phyloP scores from a whole-genome alignment of 2,113 vertebrate genomes.

The Coregonus clupeaformis region DNA sequence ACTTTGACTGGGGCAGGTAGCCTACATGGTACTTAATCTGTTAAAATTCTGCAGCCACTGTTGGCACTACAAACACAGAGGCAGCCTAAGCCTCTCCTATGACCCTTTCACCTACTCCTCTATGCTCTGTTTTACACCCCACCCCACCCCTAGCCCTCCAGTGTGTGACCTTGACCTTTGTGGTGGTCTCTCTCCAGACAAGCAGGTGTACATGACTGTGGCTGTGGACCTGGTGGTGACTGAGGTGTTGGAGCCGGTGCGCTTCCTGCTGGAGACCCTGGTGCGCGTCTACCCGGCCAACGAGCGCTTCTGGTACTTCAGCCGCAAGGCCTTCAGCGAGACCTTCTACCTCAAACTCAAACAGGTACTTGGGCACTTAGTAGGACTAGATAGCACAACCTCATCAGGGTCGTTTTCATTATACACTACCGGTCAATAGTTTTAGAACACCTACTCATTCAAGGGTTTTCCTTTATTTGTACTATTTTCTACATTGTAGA shows the following conservation, averaged over 20 bases:
- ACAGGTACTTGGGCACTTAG: constrained; percentile 76
- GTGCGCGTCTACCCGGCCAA: constrained; percentile 92
- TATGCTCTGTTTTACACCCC: neutral
- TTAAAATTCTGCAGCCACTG: neutral
- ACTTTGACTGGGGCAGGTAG: neutral
- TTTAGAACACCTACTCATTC: too few species aligned
- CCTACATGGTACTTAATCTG: too few species aligned
- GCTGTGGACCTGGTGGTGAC: constrained; percentile 97
- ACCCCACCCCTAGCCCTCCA: neutral
- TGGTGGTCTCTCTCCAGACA: constrained; percentile 74
- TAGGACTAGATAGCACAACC: too few species aligned
- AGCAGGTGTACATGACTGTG: constrained; percentile 92
- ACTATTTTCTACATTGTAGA: too few species aligned
- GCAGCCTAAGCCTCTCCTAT: too few species aligned
- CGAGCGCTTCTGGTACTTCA: constrained; percentile 98
- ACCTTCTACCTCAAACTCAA: constrained; percentile 92
- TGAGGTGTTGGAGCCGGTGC: constrained; percentile 90
- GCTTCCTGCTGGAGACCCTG: constrained; percentile 89
- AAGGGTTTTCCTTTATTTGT: too few species aligned
- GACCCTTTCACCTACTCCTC: too few species aligned
- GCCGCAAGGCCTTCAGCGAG: constrained; percentile 93
- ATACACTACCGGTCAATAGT: too few species aligned
- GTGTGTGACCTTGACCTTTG: neutral
- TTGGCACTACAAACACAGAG: neutral
- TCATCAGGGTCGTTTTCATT: too few species aligned